Evolutionary conservation across 2,113 vertebrate species (phyloP).

Genomic region (Recurvirostra avosetta): DNA sequence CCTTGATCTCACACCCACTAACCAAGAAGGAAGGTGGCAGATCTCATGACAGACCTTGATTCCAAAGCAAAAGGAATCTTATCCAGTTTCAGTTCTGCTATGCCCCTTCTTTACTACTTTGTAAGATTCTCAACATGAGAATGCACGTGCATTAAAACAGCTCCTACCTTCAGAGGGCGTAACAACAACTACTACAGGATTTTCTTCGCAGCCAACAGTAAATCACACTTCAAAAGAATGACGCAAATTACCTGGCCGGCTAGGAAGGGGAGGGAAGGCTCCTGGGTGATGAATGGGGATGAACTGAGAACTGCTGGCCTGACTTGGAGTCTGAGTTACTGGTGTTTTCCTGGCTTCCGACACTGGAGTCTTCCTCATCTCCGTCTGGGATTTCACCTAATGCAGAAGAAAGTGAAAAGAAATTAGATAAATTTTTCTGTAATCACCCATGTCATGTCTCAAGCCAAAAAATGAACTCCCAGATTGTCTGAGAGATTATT

Average conservation of each 20-base stretch:
- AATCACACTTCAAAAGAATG: background rate
- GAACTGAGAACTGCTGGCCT: slow-evolving; percentile 91
- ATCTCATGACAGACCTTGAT: background rate
- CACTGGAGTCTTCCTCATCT: slow-evolving; percentile 93
- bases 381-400: slow-evolving; percentile 89
- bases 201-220: background rate
- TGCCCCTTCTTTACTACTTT: background rate
- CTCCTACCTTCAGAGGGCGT: background rate
- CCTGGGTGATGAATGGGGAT: slow-evolving; percentile 97
- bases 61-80: background rate
- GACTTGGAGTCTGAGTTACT: slow-evolving; percentile 84
- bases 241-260: slow-evolving; percentile 83
- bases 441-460: background rate
- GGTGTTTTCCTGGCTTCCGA: slow-evolving; percentile 94
- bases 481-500: background rate
- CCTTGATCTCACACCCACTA: background rate
- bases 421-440: background rate
- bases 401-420: slow-evolving; percentile 8
- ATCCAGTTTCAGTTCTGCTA: background rate
- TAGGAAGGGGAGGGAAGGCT: slow-evolving; percentile 95
- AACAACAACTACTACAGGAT: background rate
- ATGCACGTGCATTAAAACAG: background rate
- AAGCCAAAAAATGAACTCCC: background rate
- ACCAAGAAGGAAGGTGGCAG: background rate
- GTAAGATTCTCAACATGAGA: background rate